phyloP scores from a whole-genome alignment of 2,113 vertebrate genomes.

The Cavia porcellus region DNA sequence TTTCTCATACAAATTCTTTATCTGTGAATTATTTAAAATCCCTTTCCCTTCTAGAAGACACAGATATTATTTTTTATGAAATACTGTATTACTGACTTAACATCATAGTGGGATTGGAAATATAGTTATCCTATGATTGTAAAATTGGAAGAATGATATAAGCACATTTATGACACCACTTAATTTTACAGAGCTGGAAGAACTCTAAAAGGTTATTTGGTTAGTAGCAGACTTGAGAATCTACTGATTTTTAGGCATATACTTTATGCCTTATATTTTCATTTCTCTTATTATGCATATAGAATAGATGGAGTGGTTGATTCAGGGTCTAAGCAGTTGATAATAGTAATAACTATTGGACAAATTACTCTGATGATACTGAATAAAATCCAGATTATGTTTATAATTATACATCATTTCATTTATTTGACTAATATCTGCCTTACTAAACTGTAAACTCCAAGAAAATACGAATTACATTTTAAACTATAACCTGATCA shows the following conservation, averaged over 20 bases:
- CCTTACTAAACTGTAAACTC: constrained; percentile 1
- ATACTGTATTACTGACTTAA: neutral
- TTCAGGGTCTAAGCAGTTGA: neutral
- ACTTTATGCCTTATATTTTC: neutral
- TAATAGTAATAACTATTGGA: constrained; percentile 8
- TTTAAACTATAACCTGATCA: constrained; percentile 53
- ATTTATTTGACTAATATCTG: neutral
- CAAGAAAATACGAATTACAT: neutral
- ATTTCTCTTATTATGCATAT: neutral
- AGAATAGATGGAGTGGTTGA: neutral
- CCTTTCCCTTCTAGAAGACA: neutral
- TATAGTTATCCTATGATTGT: neutral
- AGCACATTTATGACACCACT: neutral
- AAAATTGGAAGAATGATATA: neutral
- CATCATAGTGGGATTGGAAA: constrained; percentile 36
- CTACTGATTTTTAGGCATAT: neutral
- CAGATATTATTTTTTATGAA: neutral
- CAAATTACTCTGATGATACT: constrained; percentile 28
- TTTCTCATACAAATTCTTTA: neutral
- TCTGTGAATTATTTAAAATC: neutral
- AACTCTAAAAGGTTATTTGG: neutral
- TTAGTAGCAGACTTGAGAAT: neutral
- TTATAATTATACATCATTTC: neutral
- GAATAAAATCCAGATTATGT: constrained; percentile 39
- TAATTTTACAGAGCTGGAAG: neutral